Evolutionary conservation across 2,888 invertebrate species (phyloP).

Genomic region (Acrobasis consociella): DNA sequence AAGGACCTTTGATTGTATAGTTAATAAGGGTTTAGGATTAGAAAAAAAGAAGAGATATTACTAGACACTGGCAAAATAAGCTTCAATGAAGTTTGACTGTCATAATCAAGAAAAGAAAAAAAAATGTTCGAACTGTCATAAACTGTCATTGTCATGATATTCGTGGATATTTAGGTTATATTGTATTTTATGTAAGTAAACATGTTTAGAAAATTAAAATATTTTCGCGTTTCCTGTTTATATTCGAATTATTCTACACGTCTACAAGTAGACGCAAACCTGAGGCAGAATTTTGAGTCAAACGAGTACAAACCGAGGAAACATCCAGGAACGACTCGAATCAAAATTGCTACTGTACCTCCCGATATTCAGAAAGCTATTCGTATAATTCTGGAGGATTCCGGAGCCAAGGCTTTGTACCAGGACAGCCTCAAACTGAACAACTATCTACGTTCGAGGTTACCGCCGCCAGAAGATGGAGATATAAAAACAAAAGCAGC

Average conservation of each 20-base stretch:
- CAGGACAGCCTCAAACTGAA: slow-evolving; percentile 79
- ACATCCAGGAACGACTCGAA: slow-evolving; percentile 87
- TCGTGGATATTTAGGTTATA: slow-evolving; percentile 29
- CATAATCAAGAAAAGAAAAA: too few species aligned
- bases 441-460: slow-evolving; percentile 84
- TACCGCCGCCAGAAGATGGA: slow-evolving; percentile 84
- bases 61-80: too few species aligned
- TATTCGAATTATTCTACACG: slow-evolving; percentile 58
- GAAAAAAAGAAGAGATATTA: too few species aligned
- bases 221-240: slow-evolving; percentile 44
- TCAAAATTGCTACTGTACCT: slow-evolving; percentile 82
- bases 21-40: too few species aligned
- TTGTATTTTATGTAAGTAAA: slow-evolving; percentile 39
- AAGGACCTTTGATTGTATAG: too few species aligned
- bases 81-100: too few species aligned
- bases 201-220: slow-evolving; percentile 67
- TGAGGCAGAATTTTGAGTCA: slow-evolving; percentile 74
- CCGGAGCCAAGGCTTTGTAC: slow-evolving; percentile 79
- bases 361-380: slow-evolving; percentile 83
- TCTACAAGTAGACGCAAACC: slow-evolving; percentile 76
- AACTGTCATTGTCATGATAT: not conserved
- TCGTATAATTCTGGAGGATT: slow-evolving; percentile 79
- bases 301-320: slow-evolving; percentile 84
- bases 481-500: slow-evolving; percentile 73
- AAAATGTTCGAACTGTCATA: too few species aligned